phyloP scores from a whole-genome alignment of 2,113 vertebrate genomes.

The Dinomys branickii region DNA sequence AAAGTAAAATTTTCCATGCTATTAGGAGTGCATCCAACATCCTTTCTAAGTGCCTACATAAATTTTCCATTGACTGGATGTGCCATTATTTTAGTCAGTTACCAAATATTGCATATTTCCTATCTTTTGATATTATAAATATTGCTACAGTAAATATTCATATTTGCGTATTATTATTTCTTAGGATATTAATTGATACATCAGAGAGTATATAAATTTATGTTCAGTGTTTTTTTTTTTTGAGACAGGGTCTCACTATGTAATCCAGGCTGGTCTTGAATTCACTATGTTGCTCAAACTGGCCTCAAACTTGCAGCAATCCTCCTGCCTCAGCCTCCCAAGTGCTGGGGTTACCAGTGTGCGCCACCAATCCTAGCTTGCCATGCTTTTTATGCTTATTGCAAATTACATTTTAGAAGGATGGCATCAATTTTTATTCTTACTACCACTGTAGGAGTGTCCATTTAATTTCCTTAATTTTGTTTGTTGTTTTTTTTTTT shows the following conservation, averaged over 20 bases:
- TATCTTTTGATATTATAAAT: conserved; percentile 27
- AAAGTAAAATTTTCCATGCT: conserved; percentile 12
- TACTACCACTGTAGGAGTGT: neutral
- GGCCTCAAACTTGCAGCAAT: neutral
- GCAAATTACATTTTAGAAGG: conserved; percentile 36
- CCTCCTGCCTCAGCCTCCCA: too few species aligned
- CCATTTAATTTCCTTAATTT: conserved; percentile 42
- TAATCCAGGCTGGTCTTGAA: neutral
- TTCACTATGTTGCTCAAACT: neutral
- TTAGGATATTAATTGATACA: neutral
- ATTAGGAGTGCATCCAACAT: conserved; percentile 31
- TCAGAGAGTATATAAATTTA: conserved; percentile 8
- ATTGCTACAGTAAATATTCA: neutral
- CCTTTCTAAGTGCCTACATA: neutral
- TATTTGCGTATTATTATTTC: conserved; percentile 16
- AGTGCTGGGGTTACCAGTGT: neutral
- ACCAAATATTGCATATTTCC: conserved; percentile 2
- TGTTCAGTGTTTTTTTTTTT: conserved; percentile 42
- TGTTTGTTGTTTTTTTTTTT: too few species aligned
- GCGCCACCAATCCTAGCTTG: neutral
- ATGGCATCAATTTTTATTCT: neutral
- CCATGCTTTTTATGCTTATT: conserved; percentile 38
- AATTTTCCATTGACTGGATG: neutral
- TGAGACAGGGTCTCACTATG: neutral
- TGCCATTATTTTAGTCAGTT: conserved; percentile 6